Conservation (phyloP, 1,140 invertebrate species). For the Drosophila ogumai region DNA sequence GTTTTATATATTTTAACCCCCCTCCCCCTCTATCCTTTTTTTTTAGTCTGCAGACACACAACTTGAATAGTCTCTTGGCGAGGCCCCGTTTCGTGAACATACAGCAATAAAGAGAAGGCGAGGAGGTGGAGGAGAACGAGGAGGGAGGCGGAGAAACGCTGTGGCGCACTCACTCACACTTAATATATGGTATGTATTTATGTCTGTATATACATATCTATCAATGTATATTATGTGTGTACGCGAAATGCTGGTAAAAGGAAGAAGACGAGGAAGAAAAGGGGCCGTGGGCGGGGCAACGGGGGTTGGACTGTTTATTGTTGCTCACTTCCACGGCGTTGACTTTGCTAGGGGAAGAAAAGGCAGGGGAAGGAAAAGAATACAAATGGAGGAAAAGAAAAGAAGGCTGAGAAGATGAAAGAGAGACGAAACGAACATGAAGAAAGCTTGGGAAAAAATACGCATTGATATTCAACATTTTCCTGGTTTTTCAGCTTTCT, state of each 20-base stretch:
- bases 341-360: slow-evolving; percentile 26
- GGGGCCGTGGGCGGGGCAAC: slow-evolving; percentile 20
- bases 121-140: slow-evolving; percentile 10
- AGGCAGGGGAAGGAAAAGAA: not conserved
- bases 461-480: not conserved
- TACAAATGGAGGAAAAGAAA: not conserved
- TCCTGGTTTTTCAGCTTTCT: not conserved
- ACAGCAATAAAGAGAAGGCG: slow-evolving; percentile 24
- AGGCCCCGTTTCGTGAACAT: slow-evolving; percentile 61
- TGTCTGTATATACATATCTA: slow-evolving; percentile 12
- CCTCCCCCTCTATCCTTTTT: slow-evolving; percentile 2
- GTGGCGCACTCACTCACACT: slow-evolving; percentile 24
- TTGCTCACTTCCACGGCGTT: slow-evolving; percentile 22
- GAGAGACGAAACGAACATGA: not conserved
- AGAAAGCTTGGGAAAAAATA: not conserved
- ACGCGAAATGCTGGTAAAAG: slow-evolving; percentile 7
- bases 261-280: slow-evolving; percentile 7
- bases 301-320: slow-evolving; percentile 32
- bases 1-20: not conserved
- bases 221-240: not conserved
- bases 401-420: not conserved
- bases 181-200: slow-evolving; percentile 7
- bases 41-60: slow-evolving; percentile 36
- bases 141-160: slow-evolving; percentile 25
- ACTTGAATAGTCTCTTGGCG: slow-evolving; percentile 74